Percentiles rank a stretch among this genome's conserved stretches.
Evolutionary conservation across 92 coral and sea anemone genomes (phyloP).

Genomic region (Palythoa grandis): DNA sequence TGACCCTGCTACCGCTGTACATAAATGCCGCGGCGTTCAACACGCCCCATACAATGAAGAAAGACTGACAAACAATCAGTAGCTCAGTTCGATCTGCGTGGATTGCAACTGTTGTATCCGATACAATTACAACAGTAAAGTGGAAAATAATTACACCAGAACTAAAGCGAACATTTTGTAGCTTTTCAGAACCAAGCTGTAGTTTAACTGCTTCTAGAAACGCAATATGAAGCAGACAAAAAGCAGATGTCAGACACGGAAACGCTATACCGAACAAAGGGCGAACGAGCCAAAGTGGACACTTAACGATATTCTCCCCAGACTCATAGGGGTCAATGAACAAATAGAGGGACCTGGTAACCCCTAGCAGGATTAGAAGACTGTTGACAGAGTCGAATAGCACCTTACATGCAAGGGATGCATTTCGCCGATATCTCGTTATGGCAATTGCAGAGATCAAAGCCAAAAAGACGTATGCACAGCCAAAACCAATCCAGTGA

Average conservation of each 20-base stretch:
- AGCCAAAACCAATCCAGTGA: slow-evolving; percentile 87
- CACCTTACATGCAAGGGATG: slow-evolving; percentile 58
- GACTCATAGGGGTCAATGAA: slow-evolving; percentile 86
- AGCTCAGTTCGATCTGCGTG: slow-evolving; percentile 66
- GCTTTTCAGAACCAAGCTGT: slow-evolving; percentile 50
- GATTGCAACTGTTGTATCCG: slow-evolving; percentile 72
- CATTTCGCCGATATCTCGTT: slow-evolving; percentile 40
- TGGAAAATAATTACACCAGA: slow-evolving; percentile 66
- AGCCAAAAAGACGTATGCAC: slow-evolving; percentile 65
- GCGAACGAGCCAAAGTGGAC: slow-evolving; percentile 71
- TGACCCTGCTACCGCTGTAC: slow-evolving; percentile 72
- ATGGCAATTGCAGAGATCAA: slow-evolving; percentile 63
- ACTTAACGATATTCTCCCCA: slow-evolving; percentile 54
- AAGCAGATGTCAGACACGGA: slow-evolving; percentile 89
- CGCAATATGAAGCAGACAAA: slow-evolving; percentile 82
- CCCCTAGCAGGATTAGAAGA: slow-evolving; percentile 73
- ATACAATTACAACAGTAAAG: slow-evolving; percentile 69
- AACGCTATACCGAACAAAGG: slow-evolving; percentile 86
- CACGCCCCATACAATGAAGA: slow-evolving; percentile 75
- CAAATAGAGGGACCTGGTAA: slow-evolving; percentile 67
- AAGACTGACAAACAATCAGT: slow-evolving; percentile 73
- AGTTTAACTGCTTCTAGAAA: slow-evolving; percentile 83
- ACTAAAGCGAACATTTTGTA: slow-evolving; percentile 72
- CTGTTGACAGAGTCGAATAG: slow-evolving; percentile 72
- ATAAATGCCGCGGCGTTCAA: slow-evolving; percentile 59